Base-by-base conservation (phyloP, 2,888 invertebrate species). In the Napeogenes sylphis region DNA sequence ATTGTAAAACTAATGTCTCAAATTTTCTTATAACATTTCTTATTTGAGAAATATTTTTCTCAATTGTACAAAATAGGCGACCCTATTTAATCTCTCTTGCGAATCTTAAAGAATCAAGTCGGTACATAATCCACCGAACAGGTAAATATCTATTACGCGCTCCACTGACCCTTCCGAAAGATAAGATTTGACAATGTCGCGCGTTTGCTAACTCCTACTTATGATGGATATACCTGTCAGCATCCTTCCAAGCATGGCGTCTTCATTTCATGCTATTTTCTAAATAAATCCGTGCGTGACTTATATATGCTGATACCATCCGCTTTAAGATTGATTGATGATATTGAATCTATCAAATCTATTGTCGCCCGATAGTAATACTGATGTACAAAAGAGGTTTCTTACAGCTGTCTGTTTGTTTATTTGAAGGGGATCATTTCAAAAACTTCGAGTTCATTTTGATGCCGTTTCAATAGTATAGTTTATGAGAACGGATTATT, bases 131-230 rank as follows among this genome's bases (percentile, higher is more conserved):
- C 84, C 81, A 62, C 65, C 69, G 79, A 77, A 80, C 77, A 89
- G 89, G 90, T 90, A 89, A 89, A 85, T 89, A 89, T 87, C 89
- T 88, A 90, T 90, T 88, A 90, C 80, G 63, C 87, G 90, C 87
- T 87, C 82, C 86, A 78, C 69, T 86, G 90, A 75, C 64, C 77
- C 80, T 77, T 73, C 71, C 70, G 68, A 70, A 69, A 77, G 89
- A 88, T 88, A 85, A 83, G 82, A 81, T 82, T 80, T 84, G 88
- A 88, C 85, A 84, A 73, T 66, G 70, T 73, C 73, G 71, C 72
- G 68, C 66, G 76, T 73, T 74, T 75, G 70, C 72, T 69, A 75
- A 73, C 75, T 67, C 68, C 66, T 73, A 71, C 70, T 74, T 77
- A 74, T 88, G 90, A 90, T 87, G 84, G 89, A 90, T 90, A 79